These are phyloP conservation scores for Isotomurus palustris DNA, from an alignment of 2,888 invertebrate species.

Conservation along the genomic window DNA sequence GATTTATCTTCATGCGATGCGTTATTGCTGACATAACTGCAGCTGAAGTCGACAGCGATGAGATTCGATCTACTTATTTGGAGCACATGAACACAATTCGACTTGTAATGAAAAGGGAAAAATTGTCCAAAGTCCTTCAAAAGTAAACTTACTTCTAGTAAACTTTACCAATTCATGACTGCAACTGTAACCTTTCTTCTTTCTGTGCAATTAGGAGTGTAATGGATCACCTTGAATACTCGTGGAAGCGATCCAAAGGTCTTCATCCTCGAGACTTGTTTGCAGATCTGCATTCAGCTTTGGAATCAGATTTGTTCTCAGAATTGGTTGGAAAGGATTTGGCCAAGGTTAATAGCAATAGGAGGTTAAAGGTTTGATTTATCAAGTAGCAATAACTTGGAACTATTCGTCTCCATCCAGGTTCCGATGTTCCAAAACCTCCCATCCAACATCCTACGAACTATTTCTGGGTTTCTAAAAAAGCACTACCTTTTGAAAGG, in stretches of 20 bases:
- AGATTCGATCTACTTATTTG: conserved; percentile 30
- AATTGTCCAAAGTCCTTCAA: conserved; percentile 22
- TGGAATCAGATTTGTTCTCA: conserved; percentile 33
- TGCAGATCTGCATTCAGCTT: conserved; percentile 30
- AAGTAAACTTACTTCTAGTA: conserved; percentile 15
- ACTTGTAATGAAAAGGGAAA: conserved; percentile 30
- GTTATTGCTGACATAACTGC: conserved; percentile 37
- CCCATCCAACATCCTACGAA: conserved; percentile 29
- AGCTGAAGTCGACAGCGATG: conserved; percentile 41
- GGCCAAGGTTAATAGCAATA: neutral
- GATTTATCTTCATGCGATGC: conserved; percentile 10
- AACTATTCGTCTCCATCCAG: conserved; percentile 1
- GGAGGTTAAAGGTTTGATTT: neutral
- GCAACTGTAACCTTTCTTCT: neutral
- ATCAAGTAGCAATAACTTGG: neutral
- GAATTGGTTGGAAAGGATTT: conserved; percentile 23
- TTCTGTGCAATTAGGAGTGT: conserved; percentile 15
- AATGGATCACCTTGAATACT: conserved; percentile 20
- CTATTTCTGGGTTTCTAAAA: conserved; percentile 34
- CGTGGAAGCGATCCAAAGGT: conserved; percentile 36
- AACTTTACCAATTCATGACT: neutral
- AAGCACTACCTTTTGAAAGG: conserved; percentile 34
- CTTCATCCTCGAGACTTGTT: conserved; percentile 33
- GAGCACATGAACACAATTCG: conserved; percentile 25
- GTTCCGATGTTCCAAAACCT: conserved; percentile 32